Evolutionary conservation across 2,797 vertebrate species (phyloP).

Genomic region (Hippocampus kuda): DNA sequence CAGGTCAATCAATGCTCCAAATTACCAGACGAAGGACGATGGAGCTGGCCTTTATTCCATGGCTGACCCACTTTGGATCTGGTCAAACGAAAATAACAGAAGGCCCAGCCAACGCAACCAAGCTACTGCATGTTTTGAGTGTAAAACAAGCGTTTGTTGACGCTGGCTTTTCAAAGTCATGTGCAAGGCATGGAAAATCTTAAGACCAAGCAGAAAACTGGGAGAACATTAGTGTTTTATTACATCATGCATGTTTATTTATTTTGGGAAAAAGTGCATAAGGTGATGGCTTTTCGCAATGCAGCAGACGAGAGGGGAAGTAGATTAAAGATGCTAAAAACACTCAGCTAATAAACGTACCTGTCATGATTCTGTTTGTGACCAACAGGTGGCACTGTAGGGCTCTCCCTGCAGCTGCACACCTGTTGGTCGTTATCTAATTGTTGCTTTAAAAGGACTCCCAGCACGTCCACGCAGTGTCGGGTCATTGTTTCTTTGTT

Average conservation of each 20-base stretch:
- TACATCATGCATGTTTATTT: background rate
- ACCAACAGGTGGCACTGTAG: no score
- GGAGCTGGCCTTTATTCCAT: conserved; percentile 35
- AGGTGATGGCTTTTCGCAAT: background rate
- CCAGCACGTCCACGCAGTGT: no score
- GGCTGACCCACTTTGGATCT: conserved; percentile 56
- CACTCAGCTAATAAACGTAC: no score
- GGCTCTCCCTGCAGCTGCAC: no score
- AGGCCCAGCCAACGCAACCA: conserved; percentile 13
- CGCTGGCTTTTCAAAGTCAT: conserved; percentile 21
- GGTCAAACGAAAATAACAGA: conserved; percentile 23
- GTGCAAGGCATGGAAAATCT: background rate
- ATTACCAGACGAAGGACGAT: conserved; percentile 50
- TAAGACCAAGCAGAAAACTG: background rate
- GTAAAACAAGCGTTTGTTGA: conserved; percentile 39
- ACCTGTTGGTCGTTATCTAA: no score
- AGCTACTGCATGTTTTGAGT: conserved; percentile 28
- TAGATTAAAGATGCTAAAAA: no score
- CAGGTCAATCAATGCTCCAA: conserved; percentile 63
- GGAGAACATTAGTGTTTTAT: background rate
- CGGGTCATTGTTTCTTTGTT: no score
- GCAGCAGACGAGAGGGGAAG: no score
- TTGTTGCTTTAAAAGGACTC: no score
- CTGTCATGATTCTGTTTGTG: no score
- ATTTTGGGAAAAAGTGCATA: background rate